Conservation (phyloP, 2,797 vertebrate genomes). For the Myioborus miniatus region DNA sequence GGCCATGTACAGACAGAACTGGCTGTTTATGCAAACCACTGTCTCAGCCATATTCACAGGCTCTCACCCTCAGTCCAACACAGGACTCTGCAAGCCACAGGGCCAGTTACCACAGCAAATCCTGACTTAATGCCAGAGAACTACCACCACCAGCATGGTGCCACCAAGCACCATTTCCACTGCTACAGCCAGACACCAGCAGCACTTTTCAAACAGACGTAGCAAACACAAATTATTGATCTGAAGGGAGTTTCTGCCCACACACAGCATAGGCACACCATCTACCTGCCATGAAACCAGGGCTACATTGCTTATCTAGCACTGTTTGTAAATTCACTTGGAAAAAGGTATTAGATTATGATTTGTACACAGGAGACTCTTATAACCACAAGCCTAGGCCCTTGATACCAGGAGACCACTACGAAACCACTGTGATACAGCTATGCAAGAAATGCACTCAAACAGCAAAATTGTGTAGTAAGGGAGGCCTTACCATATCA, state of each 20-base stretch:
- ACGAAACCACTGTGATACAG: not conserved
- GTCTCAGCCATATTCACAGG: not conserved
- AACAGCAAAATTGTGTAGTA: not conserved
- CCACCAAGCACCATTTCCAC: not conserved
- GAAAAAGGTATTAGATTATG: not conserved
- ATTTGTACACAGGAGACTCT: not conserved
- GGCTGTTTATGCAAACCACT: not conserved
- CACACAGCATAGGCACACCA: not conserved
- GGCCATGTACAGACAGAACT: not conserved
- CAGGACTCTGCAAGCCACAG: not conserved
- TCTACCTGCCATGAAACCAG: not conserved
- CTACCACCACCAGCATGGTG: not conserved
- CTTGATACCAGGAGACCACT: not conserved
- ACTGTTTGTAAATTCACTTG: not conserved
- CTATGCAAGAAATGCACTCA: not conserved
- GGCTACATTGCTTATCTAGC: not conserved
- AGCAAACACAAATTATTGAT: rapidly evolving
- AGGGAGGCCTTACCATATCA: conserved; percentile 85
- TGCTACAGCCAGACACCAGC: not conserved
- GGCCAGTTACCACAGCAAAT: not conserved
- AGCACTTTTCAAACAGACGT: not conserved
- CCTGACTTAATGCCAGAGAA: not conserved
- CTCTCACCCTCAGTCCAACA: not conserved
- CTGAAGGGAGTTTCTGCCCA: not conserved
- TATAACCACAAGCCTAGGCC: not conserved